Conservation (phyloP, 2,888 invertebrate species). For the Aelia acuminata region DNA sequence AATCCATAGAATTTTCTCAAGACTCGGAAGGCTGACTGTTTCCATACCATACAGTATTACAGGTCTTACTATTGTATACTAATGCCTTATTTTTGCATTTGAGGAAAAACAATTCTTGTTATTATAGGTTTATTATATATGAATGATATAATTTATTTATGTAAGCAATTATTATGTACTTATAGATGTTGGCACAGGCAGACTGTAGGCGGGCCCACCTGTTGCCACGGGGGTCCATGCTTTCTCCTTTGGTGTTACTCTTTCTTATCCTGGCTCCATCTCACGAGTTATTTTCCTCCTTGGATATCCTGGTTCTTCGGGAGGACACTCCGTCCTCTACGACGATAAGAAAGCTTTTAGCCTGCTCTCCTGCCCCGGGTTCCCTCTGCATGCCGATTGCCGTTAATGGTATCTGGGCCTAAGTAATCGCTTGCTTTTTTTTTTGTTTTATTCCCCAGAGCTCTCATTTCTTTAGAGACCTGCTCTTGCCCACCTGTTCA, state of each 20-base stretch:
- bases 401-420: neutral
- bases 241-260: neutral
- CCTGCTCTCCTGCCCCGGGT: neutral
- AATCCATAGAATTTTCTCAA: too few species aligned
- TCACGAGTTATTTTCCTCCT: neutral
- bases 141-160: too few species aligned
- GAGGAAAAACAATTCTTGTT: too few species aligned
- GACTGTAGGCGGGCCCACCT: neutral
- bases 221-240: neutral
- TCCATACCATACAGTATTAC: too few species aligned
- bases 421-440: neutral
- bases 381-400: neutral
- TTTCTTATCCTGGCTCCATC: neutral
- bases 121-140: too few species aligned
- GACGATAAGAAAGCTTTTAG: constrained; percentile 20
- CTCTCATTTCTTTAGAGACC: neutral
- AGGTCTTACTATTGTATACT: too few species aligned
- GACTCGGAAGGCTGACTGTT: too few species aligned
- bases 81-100: too few species aligned
- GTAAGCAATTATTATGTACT: neutral
- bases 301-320: neutral
- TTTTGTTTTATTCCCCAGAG: neutral
- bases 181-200: neutral
- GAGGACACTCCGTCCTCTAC: neutral
- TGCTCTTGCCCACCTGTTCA: neutral